A percentile compares a stretch with the other conserved stretches of the same genome.
These are phyloP conservation scores for Watsonalla binaria DNA, from an alignment of 2,888 invertebrate species.

Conservation along the genomic window DNA sequence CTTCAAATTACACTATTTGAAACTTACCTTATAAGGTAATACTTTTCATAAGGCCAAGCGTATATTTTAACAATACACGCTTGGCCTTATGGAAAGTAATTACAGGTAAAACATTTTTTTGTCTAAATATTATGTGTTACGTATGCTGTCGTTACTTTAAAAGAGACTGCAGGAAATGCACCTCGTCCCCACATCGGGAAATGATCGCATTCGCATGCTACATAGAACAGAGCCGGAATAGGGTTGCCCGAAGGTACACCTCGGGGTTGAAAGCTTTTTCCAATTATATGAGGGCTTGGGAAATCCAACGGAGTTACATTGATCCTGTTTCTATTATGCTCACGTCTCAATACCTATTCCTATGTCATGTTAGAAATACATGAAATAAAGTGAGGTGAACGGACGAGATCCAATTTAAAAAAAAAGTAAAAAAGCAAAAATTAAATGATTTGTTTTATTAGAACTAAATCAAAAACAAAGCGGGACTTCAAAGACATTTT, in stretches of 20 bases:
- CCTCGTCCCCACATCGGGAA: slow-evolving; percentile 41
- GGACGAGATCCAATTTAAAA: neutral
- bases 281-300: slow-evolving; percentile 27
- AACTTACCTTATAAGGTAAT: too few relatives aligned
- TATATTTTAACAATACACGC: too few relatives aligned
- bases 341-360: neutral
- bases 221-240: slow-evolving; percentile 30
- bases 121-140: neutral
- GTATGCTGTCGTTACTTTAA: slow-evolving; percentile 42
- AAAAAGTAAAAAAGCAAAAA: neutral
- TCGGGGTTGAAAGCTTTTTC: slow-evolving; percentile 48
- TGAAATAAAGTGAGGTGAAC: neutral
- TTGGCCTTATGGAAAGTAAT: too few relatives aligned
- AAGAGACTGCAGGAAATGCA: slow-evolving; percentile 63
- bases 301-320: neutral
- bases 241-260: slow-evolving; percentile 21
- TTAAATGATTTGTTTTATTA: neutral
- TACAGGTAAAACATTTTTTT: neutral
- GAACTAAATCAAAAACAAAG: neutral
- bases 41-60: too few relatives aligned
- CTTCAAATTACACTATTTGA: too few relatives aligned
- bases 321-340: neutral
- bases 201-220: slow-evolving; percentile 50
- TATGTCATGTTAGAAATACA: neutral
- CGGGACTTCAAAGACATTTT: neutral